A percentile compares a stretch with the other conserved stretches of the same genome.
Evolutionary conservation across 2,797 vertebrate genomes (phyloP).

Genomic region (Bradypus variegatus): DNA sequence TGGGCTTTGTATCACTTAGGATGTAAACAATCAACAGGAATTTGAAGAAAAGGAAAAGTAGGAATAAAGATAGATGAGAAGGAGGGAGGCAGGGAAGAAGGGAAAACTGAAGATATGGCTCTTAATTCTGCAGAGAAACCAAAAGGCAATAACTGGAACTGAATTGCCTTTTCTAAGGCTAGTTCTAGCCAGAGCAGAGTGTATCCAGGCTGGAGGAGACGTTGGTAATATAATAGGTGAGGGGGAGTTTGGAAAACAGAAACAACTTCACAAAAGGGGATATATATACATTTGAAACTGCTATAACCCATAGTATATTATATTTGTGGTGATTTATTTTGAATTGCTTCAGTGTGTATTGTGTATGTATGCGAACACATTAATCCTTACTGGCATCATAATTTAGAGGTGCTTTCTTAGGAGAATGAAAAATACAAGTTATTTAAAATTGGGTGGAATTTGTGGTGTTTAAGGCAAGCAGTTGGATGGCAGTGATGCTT

Average conservation of each 20-base stretch:
- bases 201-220: not conserved
- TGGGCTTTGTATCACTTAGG: not conserved
- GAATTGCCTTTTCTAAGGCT: not conserved
- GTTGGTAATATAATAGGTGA: not conserved
- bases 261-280: not conserved
- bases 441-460: not conserved
- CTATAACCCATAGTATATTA: not conserved
- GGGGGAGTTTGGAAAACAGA: too few species aligned
- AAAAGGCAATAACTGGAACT: not conserved
- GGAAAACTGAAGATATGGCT: not conserved
- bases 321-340: not conserved
- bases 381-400: not conserved
- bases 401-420: not conserved
- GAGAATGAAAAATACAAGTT: too few species aligned
- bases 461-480: not conserved
- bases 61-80: not conserved
- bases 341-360: not conserved
- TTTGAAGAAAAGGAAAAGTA: not conserved
- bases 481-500: not conserved
- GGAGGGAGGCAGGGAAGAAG: not conserved
- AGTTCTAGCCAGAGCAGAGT: not conserved
- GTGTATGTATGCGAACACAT: not conserved
- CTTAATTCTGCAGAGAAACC: not conserved
- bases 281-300: not conserved
- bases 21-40: not conserved